A percentile compares a stretch with the other conserved stretches of the same genome.
Conservation (phyloP, 2,113 vertebrate species). For the Nannospalax galili region DNA sequence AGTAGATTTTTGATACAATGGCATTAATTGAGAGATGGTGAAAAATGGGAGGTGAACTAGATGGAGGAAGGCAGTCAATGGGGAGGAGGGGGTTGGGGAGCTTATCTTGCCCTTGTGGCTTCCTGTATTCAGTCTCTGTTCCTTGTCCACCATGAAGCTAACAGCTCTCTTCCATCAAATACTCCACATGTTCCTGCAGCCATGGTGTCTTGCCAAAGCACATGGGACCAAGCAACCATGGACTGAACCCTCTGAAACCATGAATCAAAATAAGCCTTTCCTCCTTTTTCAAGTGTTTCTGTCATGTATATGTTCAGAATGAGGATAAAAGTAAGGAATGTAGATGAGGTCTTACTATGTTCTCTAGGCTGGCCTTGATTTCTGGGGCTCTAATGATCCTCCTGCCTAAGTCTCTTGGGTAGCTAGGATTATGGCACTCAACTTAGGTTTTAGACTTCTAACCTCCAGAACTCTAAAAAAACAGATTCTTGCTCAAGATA, state of each 20-base stretch:
- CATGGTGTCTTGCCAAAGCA: neutral
- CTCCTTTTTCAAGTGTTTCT: neutral
- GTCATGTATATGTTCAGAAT: neutral
- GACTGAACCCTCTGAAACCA: neutral
- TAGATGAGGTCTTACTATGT: neutral
- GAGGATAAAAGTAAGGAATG: neutral
- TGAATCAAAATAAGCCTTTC: neutral
- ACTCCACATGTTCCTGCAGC: neutral
- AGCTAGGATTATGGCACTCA: neutral
- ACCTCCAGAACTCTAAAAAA: neutral
- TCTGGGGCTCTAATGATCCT: neutral
- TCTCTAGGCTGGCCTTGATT: neutral
- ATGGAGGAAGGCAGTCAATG: neutral
- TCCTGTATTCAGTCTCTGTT: neutral
- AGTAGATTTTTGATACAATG: neutral
- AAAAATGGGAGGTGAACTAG: neutral
- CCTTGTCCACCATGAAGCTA: neutral
- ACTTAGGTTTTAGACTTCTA: neutral
- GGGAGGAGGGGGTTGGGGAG: neutral
- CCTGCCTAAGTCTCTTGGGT: neutral
- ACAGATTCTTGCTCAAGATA: neutral
- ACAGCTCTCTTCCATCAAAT: neutral
- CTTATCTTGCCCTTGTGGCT: too few species aligned
- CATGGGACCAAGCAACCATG: neutral
- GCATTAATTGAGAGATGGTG: neutral